Base-by-base conservation (phyloP, 2,888 invertebrate genomes). In the Synanthedon vespiformis region DNA sequence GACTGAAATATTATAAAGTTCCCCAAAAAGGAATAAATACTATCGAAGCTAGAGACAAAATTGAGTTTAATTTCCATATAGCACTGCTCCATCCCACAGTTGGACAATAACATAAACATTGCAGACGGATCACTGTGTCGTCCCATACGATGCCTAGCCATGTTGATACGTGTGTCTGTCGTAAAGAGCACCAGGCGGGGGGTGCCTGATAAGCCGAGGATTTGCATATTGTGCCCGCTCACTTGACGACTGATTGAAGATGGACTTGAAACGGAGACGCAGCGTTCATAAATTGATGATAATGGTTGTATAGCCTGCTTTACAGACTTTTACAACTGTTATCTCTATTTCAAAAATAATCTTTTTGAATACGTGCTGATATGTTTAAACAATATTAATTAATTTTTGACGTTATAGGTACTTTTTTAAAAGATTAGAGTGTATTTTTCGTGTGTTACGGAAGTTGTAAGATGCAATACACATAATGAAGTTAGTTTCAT, bases 91-190 rank as follows among this genome's bases (percentile, higher is more conserved):
- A 12, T 12, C 48, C 48, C 48, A 48, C 48, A 48, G 48, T 14
- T 16, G 10, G 18, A 48, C 48, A 48, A 51, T 47, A 51, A 47
- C 41, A 51, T 51, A 51, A 51, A 51, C 47, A 48, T 40, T 8
- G 14, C 47, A 51, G 51, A 51, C 48, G 40, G 34, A 51, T 51
- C 51, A 51, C 47, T 18, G 48, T 44, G 44, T 44, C 44, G 14
- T n/a, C 14, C 44, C 44, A 44, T 44, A 44, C 44, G 14, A 44
- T n/a, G 5, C 44, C 13, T 44, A 34, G 34, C 34, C 34, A 44
- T 44, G 44, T 14, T 13, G n/a, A 14, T 44, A 44, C 13, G 6
- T 44, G n/a, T 13, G 44, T 44, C 5, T 44, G 44, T 44, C 44
- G 44, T 44, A 44, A 44, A 44, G 44, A 13, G 44, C 13, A n/a